Evolutionary conservation across 2,888 invertebrate species (phyloP), one percentile per base, ranked within the genome.

Genomic region (Peribatodes rhomboidaria): DNA sequence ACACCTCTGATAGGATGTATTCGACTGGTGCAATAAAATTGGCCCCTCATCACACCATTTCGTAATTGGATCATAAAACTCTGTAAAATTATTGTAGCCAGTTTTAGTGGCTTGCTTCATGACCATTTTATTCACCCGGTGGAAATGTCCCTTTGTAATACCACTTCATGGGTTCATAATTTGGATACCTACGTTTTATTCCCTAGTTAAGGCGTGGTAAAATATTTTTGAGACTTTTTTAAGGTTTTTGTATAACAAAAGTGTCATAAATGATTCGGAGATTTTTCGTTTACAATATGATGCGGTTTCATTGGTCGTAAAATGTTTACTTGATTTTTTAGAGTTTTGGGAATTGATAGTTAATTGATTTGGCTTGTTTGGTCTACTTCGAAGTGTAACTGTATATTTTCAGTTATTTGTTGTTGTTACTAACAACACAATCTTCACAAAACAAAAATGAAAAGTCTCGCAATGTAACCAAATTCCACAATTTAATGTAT

Each of bases 11-110:
- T 78, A 66, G 68, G 75, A 76, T 73, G 72, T 71, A 78, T 77
- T 60, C 76, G 76, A 79, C 82, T 77, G 74, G 73, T 69, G 81
- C 75, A 76, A 81, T 85, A 85, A 85, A 84, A 71, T 74, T 69
- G 73, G 72, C 68, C 74, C 78, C 77, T 80, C 78, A 81, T 83
- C 81, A 83, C 83, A 86, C 85, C 80, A 83, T 80, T 80, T 77
- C 77, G 80, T 86, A 84, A 86, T 85, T 85, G 83, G 81, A 78
- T 72, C 79, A 74, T 84, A 84, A 86, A 84, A 75, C 73, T 79
- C 79, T 79, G 75, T 82, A 79, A 82, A 81, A 81, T 80, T 76
- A 81, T 77, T 81, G 78, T 78, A 78, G 74, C 72, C 64, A 65
- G 73, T 78, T 82, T 80, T 80, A 80, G 74, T 75, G 74, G 71